A percentile compares a stretch with the other conserved stretches of the same genome.
These are phyloP conservation scores for Coluber constrictor DNA, from an alignment of 2,797 vertebrate species.

Conservation along the genomic window DNA sequence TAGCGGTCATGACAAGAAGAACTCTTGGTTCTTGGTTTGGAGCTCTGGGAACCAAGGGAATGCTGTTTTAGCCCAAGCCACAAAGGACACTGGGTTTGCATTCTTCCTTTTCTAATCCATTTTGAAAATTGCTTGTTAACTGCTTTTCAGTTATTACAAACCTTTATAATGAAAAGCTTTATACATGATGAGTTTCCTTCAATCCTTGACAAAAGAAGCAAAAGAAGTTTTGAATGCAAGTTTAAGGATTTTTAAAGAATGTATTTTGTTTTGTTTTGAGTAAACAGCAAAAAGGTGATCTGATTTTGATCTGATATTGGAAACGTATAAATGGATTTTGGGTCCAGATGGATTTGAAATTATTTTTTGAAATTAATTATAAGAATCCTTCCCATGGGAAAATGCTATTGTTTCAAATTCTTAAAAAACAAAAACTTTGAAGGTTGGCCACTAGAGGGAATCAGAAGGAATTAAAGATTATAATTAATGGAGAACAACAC, in stretches of 20 bases:
- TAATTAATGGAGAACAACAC: neutral
- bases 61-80: neutral
- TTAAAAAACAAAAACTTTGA: neutral
- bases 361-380: neutral
- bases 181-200: neutral
- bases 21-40: neutral
- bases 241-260: neutral
- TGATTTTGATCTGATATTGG: neutral
- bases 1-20: neutral
- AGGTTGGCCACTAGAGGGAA: neutral
- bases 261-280: neutral
- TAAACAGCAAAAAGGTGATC: neutral
- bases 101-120: neutral
- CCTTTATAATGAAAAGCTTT: neutral
- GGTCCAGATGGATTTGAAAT: neutral
- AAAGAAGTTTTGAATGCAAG: neutral
- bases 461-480: neutral
- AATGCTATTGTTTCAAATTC: neutral
- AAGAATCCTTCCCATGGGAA: neutral
- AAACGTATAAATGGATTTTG: neutral
- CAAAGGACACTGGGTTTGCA: neutral
- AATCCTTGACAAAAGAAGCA: neutral
- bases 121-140: neutral
- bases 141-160: neutral
- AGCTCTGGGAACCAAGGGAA: neutral